Base-by-base conservation (phyloP, 2,797 vertebrate genomes). In the Paramormyrops hopkinsi region DNA sequence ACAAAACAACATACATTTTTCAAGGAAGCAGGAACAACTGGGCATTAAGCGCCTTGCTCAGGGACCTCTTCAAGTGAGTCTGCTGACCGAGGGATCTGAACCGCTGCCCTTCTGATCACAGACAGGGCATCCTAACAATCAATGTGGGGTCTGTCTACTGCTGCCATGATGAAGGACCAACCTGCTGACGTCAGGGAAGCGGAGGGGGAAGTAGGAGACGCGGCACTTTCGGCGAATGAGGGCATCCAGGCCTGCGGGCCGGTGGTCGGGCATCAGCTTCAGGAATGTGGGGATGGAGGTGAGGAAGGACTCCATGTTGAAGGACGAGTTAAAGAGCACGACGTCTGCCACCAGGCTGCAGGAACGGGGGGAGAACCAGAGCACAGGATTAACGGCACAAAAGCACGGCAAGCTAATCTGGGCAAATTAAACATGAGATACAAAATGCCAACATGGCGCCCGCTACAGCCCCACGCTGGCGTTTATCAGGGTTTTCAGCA, bases 241-340 rank as follows among this genome's bases (percentile, higher is more conserved):
- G 90, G 89, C 93, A 90, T 97, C 97, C 94, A 99, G 92, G 93
- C 97, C 94, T 93, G 92, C 95, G 90, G 98, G 98, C 90, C 97
- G 96, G 92, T 98, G 97, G 95, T 99, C 98, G 51, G 98, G 98
- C 92, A 99, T 97, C 94, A 96, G 95, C 94, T 97, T 98, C 96
- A 99, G 95, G 93, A 98, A 99, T 92, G 95, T 95, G 76, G 93
- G 93, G 91, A 99, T 96, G 91, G 97, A 97, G 25, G 93, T 94
- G 86, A 96, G 96, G 94, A 99, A 99, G 44, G 98, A 98, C 88
- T 99, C 96, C 98, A 98, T 98, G 95, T 99, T 99, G 96, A 98
- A 99, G 83, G 89, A 51, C 0, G 98, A 99, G 96, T 99, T 99
- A 94, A 99, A 99, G 48, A 96, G 95, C 90, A 99, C 97, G 50